Evolutionary conservation across 2,888 invertebrate genomes (phyloP).

Genomic region (Aspidapion aeneum): DNA sequence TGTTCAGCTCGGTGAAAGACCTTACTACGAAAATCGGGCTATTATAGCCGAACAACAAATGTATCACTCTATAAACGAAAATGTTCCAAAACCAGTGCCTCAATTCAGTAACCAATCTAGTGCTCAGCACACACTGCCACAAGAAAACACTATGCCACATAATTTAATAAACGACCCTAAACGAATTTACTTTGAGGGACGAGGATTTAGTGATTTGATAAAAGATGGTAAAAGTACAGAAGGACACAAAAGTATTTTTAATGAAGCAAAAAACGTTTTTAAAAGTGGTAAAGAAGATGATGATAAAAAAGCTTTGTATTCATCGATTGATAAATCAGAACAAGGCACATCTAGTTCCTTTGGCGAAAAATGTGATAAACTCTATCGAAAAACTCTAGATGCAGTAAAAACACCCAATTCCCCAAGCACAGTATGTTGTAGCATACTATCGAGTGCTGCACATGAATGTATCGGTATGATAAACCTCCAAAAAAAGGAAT

Average conservation of each 20-base stretch:
- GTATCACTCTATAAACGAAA: not conserved
- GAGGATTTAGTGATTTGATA: not conserved
- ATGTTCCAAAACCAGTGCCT: not conserved
- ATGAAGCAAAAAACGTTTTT: not conserved
- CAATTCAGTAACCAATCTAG: too few relatives aligned
- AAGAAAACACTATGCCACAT: not conserved
- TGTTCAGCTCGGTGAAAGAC: not conserved
- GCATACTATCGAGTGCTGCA: slow-evolving; percentile 46
- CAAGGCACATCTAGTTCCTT: slow-evolving; percentile 27
- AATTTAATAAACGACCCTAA: not conserved
- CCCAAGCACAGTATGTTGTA: slow-evolving; percentile 49
- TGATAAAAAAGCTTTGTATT: not conserved
- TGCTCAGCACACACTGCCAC: not conserved
- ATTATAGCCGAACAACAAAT: too few relatives aligned
- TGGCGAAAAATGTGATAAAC: slow-evolving; percentile 42
- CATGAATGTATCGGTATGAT: slow-evolving; percentile 49
- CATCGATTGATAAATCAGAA: slow-evolving; percentile 1
- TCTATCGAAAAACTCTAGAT: slow-evolving; percentile 36
- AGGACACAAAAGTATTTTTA: not conserved
- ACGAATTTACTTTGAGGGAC: not conserved
- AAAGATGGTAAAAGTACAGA: not conserved
- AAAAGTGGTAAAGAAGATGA: not conserved
- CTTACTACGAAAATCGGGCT: not conserved
- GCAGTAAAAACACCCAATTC: slow-evolving; percentile 44
- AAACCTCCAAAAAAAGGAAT: slow-evolving; percentile 43